A percentile compares a stretch with the other conserved stretches of the same genome.
phyloP scores from a whole-genome alignment of 2,113 vertebrate genomes.

The Catharus minimus region DNA sequence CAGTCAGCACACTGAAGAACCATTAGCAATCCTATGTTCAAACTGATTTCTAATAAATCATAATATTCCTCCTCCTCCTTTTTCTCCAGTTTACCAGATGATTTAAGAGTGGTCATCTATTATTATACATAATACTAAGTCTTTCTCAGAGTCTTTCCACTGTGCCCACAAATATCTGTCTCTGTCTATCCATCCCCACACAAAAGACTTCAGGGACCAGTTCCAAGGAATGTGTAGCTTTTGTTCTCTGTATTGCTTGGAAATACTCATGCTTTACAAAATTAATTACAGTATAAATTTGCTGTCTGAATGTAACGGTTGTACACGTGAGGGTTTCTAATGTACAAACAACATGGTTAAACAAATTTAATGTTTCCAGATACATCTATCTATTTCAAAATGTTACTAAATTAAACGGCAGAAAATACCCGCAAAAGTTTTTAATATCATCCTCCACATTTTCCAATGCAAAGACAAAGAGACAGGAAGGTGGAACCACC shows the following conservation, averaged over 20 bases:
- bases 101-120: not conserved
- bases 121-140: not conserved
- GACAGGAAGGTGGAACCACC: not conserved
- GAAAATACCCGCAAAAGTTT: not conserved
- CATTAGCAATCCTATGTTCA: not conserved
- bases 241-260: not conserved
- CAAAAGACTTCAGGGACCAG: not conserved
- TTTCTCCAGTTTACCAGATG: not conserved
- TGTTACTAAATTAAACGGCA: not conserved
- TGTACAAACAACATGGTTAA: not conserved
- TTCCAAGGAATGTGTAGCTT: constrained; percentile 17
- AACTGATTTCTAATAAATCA: not conserved
- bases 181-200: not conserved
- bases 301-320: not conserved
- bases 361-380: not conserved
- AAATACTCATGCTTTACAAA: not conserved
- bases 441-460: not conserved
- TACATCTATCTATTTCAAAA: not conserved
- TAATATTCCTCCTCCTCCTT: not conserved
- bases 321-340: not conserved
- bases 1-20: not conserved
- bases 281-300: not conserved
- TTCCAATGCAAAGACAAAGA: not conserved
- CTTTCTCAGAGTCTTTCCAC: not conserved
- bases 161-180: not conserved